phyloP scores from a whole-genome alignment of 2,113 vertebrate species.

The Paralichthys olivaceus region DNA sequence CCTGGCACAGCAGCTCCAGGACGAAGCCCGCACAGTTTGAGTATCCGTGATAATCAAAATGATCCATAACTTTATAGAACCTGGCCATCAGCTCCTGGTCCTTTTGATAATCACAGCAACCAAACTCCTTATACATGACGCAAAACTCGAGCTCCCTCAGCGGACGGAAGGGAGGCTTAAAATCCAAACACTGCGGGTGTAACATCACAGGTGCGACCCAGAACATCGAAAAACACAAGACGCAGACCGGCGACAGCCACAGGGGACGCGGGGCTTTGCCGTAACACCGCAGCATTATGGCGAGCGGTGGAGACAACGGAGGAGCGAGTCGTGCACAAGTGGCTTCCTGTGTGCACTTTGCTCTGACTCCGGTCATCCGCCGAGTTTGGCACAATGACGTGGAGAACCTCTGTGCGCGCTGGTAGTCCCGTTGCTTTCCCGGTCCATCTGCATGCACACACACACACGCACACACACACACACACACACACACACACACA shows the following conservation, averaged over 20 bases:
- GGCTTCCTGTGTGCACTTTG: constrained; percentile 74
- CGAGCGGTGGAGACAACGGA: constrained; percentile 6
- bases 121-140: constrained; percentile 89
- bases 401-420: not conserved
- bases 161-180: constrained; percentile 93
- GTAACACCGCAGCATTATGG: constrained; percentile 54
- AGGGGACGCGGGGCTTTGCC: not conserved
- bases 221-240: constrained; percentile 30
- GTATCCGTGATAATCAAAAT: constrained; percentile 80
- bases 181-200: constrained; percentile 96
- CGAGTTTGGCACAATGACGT: constrained; percentile 22
- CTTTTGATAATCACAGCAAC: constrained; percentile 88
- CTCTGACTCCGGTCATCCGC: constrained; percentile 21
- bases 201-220: constrained; percentile 60
- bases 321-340: not conserved
- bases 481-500: too few relatives aligned
- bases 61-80: constrained; percentile 85
- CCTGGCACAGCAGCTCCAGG: constrained; percentile 93
- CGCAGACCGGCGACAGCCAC: not conserved
- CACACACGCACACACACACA: too few relatives aligned
- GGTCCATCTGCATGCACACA: too few relatives aligned
- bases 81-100: constrained; percentile 86
- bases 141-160: constrained; percentile 87
- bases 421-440: too few relatives aligned
- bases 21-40: constrained; percentile 86